These are phyloP conservation scores for Andricus curvator DNA, from an alignment of 2,888 invertebrate species.

Conservation along the genomic window DNA sequence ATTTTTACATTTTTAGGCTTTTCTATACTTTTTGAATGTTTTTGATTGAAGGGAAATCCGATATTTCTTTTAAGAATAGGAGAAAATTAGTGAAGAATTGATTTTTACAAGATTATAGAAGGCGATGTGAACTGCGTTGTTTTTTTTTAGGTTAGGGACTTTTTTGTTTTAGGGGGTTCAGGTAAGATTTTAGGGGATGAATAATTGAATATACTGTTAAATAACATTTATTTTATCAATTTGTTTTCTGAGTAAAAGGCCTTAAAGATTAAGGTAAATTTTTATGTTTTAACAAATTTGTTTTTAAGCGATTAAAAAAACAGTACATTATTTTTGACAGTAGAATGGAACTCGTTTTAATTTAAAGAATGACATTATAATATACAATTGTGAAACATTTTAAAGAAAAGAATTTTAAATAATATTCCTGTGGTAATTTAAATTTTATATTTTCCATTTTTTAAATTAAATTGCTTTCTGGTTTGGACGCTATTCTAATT, in stretches of 20 bases:
- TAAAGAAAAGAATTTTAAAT: no score
- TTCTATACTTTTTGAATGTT: not conserved
- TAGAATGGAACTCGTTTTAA: no score
- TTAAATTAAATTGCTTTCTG: no score
- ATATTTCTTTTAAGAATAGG: not conserved
- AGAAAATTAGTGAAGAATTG: not conserved
- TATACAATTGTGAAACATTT: no score
- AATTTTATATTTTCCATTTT: no score
- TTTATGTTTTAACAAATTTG: no score
- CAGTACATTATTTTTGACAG: no score
- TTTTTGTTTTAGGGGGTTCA: no score
- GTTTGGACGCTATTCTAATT: no score
- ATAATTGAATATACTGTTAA: not conserved
- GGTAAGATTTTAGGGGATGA: not conserved
- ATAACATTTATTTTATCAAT: not conserved
- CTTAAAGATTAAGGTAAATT: not conserved
- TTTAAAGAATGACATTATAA: no score
- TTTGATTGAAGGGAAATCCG: not conserved
- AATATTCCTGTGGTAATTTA: no score
- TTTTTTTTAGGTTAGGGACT: conserved; percentile 4
- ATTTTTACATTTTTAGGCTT: not conserved
- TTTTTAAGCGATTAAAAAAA: no score
- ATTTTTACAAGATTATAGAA: not conserved
- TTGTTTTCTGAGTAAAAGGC: not conserved
- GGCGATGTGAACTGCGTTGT: not conserved